These are phyloP conservation scores for Sebastes jordani DNA, from an alignment of 2,797 vertebrate species.

Conservation along the genomic window DNA sequence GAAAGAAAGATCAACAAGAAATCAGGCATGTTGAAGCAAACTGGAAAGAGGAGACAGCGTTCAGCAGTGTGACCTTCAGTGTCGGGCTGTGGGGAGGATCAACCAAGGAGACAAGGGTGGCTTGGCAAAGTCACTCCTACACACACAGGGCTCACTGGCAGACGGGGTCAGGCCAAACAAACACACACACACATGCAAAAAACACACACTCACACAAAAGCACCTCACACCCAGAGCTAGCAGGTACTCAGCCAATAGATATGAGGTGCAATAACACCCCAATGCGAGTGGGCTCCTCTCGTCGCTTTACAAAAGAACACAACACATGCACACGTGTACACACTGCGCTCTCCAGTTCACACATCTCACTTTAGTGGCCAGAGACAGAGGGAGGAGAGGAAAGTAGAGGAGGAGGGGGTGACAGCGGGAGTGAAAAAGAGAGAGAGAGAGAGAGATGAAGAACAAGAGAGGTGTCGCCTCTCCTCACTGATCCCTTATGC, in stretches of 20 bases:
- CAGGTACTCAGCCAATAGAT: constrained; percentile 51
- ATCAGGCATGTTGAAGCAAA: constrained; percentile 6
- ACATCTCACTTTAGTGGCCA: constrained; percentile 60
- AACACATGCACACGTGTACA: constrained; percentile 50
- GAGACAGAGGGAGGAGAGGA: constrained; percentile 53
- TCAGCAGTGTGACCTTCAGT: constrained; percentile 71
- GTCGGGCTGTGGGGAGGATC: constrained; percentile 55
- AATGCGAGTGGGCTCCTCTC: constrained; percentile 57
- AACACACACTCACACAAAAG: constrained; percentile 11
- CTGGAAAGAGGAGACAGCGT: constrained; percentile 29
- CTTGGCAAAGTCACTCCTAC: constrained; percentile 71
- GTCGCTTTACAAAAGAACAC: constrained; percentile 35
- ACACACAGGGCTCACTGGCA: constrained; percentile 45
- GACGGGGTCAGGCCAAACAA: constrained; percentile 49
- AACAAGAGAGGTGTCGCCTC: constrained; percentile 74
- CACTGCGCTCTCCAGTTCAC: constrained; percentile 52
- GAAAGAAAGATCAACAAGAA: constrained; percentile 24
- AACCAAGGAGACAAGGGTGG: constrained; percentile 57
- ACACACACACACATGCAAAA: constrained; percentile 14
- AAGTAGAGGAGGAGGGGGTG: constrained; percentile 36
- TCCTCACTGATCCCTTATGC: constrained; percentile 82
- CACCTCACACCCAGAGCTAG: constrained; percentile 32
- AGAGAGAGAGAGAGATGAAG: constrained; percentile 31
- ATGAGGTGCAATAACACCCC: constrained; percentile 65
- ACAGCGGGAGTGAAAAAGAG: constrained; percentile 40